phyloP scores from a whole-genome alignment of 2,113 vertebrate species.

The Equus quagga region DNA sequence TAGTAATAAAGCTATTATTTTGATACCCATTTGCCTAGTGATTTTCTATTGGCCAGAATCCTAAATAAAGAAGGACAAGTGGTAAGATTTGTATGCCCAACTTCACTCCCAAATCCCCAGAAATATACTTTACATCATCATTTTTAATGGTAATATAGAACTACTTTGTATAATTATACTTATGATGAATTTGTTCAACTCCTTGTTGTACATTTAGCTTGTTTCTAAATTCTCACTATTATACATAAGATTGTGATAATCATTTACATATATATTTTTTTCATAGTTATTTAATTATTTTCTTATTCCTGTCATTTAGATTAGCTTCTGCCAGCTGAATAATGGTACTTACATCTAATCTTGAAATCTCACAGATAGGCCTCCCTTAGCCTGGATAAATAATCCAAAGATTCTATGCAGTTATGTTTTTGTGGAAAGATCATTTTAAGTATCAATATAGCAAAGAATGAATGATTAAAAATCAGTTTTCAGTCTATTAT shows the following conservation, averaged over 20 bases:
- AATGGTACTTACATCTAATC: not conserved
- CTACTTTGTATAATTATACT: not conserved
- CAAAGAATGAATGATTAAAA: not conserved
- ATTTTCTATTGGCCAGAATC: slow-evolving; percentile 2
- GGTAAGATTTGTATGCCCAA: not conserved
- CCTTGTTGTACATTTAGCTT: not conserved
- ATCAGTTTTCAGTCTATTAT: not conserved
- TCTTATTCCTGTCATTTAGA: not conserved
- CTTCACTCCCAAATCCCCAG: not conserved
- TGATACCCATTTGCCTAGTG: not conserved
- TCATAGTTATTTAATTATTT: not conserved
- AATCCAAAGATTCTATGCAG: not conserved
- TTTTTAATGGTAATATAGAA: not conserved
- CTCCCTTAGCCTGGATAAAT: not conserved
- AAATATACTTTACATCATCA: not conserved
- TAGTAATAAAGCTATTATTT: not conserved
- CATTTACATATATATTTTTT: not conserved
- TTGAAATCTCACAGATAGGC: not conserved
- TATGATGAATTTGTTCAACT: not conserved
- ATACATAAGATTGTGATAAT: not conserved
- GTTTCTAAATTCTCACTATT: not conserved
- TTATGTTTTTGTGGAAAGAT: not conserved
- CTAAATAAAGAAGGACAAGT: not conserved
- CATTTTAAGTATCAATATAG: not conserved
- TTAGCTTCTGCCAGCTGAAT: not conserved